These are phyloP conservation scores for Melopsittacus undulatus DNA, from an alignment of 2,797 vertebrate species.

Conservation along the genomic window DNA sequence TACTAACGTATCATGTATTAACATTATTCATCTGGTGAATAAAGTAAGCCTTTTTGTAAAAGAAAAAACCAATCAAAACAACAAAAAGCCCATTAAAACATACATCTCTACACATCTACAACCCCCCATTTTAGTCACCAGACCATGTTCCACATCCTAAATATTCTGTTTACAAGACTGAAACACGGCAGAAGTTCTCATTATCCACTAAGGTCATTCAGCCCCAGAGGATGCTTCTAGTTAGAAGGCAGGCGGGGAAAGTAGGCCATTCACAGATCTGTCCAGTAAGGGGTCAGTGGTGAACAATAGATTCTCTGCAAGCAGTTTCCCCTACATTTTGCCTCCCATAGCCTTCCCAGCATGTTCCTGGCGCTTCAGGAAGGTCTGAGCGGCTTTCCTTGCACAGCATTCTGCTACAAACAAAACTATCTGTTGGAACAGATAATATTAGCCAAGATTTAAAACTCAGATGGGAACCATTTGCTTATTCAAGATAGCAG, in stretches of 20 bases:
- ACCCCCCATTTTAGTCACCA: neutral
- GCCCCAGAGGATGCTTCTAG: slow-evolving; percentile 53
- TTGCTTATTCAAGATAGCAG: slow-evolving; percentile 21
- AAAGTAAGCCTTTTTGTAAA: neutral
- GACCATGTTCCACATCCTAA: neutral
- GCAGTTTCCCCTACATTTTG: slow-evolving; percentile 60
- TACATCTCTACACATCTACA: neutral
- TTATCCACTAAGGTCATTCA: slow-evolving; percentile 47
- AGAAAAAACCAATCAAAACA: neutral
- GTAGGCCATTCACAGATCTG: slow-evolving; percentile 59
- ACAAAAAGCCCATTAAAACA: neutral
- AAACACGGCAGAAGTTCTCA: slow-evolving; percentile 53
- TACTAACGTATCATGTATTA: neutral
- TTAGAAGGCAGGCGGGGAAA: slow-evolving; percentile 52
- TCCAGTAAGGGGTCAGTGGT: slow-evolving; percentile 36
- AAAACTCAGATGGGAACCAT: slow-evolving; percentile 16
- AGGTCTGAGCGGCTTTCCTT: neutral
- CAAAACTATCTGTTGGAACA: slow-evolving; percentile 30
- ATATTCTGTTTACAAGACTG: slow-evolving; percentile 39
- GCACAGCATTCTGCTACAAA: neutral
- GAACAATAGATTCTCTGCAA: slow-evolving; percentile 63
- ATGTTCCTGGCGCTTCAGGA: slow-evolving; percentile 51
- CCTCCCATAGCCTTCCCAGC: slow-evolving; percentile 58
- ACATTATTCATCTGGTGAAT: neutral
- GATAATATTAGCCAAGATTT: slow-evolving; percentile 21